Percentiles rank a stretch among this genome's conserved stretches.
phyloP scores from a whole-genome alignment of 2,113 vertebrate genomes.

The Sigmodon hispidus region DNA sequence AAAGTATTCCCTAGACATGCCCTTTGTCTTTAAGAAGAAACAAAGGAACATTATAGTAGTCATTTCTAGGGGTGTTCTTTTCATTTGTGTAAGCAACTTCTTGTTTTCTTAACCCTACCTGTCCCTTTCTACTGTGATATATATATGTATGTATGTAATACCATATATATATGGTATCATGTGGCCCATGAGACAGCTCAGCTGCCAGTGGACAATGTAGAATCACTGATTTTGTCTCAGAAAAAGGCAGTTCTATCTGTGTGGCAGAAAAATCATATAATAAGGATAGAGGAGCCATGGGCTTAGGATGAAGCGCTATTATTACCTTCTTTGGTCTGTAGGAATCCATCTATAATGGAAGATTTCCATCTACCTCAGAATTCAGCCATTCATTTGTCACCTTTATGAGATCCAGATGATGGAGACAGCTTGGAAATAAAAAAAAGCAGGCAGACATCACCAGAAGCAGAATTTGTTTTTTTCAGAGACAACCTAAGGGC shows the following conservation, averaged over 20 bases:
- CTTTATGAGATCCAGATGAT: background rate
- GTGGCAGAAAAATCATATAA: background rate
- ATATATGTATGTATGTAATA: too few relatives aligned
- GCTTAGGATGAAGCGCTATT: background rate
- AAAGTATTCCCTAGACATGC: background rate
- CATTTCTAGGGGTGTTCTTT: background rate
- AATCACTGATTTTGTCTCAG: background rate
- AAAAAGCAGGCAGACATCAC: background rate
- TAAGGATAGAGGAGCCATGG: background rate
- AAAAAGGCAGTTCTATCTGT: background rate
- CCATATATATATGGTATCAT: rapidly evolving
- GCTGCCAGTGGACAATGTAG: background rate
- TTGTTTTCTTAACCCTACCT: background rate
- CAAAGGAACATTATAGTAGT: background rate
- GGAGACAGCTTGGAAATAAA: background rate
- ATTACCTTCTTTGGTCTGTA: background rate
- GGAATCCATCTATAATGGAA: background rate
- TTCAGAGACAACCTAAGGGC: background rate
- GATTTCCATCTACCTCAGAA: background rate
- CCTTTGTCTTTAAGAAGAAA: background rate
- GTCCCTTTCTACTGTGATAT: background rate
- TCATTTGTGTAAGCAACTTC: background rate
- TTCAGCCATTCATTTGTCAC: background rate
- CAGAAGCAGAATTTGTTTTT: background rate
- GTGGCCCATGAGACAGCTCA: background rate